phyloP scores from a whole-genome alignment of 2,888 invertebrate species.

The Megastigmus dorsalis region DNA sequence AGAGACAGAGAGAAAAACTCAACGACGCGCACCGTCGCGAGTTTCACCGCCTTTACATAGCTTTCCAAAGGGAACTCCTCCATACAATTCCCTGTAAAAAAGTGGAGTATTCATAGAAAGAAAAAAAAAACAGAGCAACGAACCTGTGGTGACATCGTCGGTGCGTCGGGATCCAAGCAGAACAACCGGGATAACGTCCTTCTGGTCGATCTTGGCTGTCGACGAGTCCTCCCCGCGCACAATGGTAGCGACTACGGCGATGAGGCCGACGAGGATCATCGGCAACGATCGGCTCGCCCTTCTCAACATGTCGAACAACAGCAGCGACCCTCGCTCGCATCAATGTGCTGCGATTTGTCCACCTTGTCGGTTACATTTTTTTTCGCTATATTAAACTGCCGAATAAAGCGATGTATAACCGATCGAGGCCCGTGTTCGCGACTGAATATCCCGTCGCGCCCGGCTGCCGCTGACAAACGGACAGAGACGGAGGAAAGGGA shows the following conservation, averaged over 20 bases:
- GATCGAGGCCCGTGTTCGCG: too few relatives aligned
- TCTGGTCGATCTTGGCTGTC: background rate
- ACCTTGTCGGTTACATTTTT: slow-evolving; percentile 31
- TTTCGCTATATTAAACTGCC: too few relatives aligned
- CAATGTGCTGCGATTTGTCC: background rate
- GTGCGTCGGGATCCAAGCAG: background rate
- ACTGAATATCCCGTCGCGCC: too few relatives aligned
- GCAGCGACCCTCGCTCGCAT: slow-evolving; percentile 1
- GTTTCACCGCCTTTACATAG: too few relatives aligned
- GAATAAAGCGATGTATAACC: too few relatives aligned
- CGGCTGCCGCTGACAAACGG: too few relatives aligned
- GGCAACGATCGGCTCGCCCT: background rate
- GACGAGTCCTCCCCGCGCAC: background rate
- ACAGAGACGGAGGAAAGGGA: too few relatives aligned
- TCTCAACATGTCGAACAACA: slow-evolving; percentile 8
- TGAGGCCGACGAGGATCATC: slow-evolving; percentile 6
- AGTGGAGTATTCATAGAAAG: background rate
- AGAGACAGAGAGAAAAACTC: background rate
- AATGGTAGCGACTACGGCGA: background rate
- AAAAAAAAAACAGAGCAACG: background rate
- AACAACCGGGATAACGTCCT: slow-evolving; percentile 1
- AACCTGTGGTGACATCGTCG: slow-evolving; percentile 18
- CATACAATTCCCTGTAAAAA: too few relatives aligned
- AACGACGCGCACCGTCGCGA: background rate
- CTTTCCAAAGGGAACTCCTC: too few relatives aligned